Evolutionary conservation across 2,113 vertebrate genomes (phyloP).

Genomic region (Chionodraco myersi): DNA sequence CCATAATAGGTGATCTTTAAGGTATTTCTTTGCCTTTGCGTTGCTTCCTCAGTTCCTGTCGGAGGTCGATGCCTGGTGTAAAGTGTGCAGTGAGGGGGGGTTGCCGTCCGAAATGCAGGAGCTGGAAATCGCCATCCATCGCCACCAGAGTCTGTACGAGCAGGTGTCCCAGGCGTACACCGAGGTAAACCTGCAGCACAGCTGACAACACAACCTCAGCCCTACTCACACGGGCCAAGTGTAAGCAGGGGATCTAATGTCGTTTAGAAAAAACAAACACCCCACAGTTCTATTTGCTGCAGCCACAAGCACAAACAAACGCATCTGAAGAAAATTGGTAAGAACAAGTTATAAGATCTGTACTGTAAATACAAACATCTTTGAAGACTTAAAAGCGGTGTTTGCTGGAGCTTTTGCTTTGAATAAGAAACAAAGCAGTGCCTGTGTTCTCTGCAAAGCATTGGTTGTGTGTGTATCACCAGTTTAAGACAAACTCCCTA

Average conservation of each 20-base stretch:
- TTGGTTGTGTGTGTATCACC: too few species aligned
- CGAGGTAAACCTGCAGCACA: constrained; percentile 90
- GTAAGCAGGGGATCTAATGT: not conserved
- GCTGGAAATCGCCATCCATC: constrained; percentile 96
- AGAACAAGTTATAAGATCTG: not conserved
- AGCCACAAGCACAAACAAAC: too few species aligned
- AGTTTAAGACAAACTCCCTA: too few species aligned
- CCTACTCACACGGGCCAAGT: constrained; percentile 46
- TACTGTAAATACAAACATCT: not conserved
- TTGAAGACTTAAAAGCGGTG: constrained; percentile 1
- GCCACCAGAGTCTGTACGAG: constrained; percentile 97
- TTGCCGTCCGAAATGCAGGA: constrained; percentile 97
- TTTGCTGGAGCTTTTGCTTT: not conserved
- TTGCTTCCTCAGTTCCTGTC: constrained; percentile 90
- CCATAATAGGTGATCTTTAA: too few species aligned
- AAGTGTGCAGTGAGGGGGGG: constrained; percentile 96
- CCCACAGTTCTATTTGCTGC: not conserved
- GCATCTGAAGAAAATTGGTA: not conserved
- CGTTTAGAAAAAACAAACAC: too few species aligned
- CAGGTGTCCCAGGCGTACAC: constrained; percentile 98
- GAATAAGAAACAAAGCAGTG: not conserved
- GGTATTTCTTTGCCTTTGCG: not conserved
- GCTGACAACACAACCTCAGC: constrained; percentile 92
- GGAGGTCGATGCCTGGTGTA: constrained; percentile 97
- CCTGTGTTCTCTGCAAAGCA: too few species aligned